Evolutionary conservation across 2,113 vertebrate genomes (phyloP).

Genomic region (Salvator merianae): DNA sequence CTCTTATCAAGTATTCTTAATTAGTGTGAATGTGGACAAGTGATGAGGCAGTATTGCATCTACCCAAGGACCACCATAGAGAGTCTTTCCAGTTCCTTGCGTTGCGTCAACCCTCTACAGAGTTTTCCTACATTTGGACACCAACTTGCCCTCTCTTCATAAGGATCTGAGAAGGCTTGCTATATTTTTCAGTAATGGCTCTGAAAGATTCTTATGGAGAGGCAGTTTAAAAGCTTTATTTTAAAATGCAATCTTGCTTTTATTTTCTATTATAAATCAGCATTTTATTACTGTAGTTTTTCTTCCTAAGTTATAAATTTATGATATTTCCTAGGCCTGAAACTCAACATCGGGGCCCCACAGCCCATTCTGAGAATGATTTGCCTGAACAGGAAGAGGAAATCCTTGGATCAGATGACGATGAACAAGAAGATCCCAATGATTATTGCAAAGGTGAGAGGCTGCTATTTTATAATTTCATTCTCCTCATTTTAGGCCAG

Average conservation of each 20-base stretch:
- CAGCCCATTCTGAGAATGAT: slow-evolving; percentile 84
- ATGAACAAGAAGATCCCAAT: slow-evolving; percentile 96
- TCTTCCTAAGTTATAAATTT: not conserved
- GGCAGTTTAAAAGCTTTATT: not conserved
- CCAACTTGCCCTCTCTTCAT: not conserved
- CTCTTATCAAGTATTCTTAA: not conserved
- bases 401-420: slow-evolving; percentile 96
- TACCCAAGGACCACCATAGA: not conserved
- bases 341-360: slow-evolving; percentile 83
- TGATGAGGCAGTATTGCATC: not conserved
- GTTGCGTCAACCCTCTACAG: not conserved
- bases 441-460: slow-evolving; percentile 93
- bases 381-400: slow-evolving; percentile 93
- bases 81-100: not conserved
- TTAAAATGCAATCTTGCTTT: not conserved
- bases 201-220: not conserved
- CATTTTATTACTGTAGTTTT: not conserved
- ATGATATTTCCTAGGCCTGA: slow-evolving; percentile 81
- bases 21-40: not conserved
- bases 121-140: not conserved
- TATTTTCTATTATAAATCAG: not conserved
- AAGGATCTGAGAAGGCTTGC: not conserved
- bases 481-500: not conserved
- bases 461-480: not conserved
- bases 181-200: not conserved